These are phyloP conservation scores for Micronisus gabar DNA, from an alignment of 2,113 vertebrate species.

Conservation along the genomic window DNA sequence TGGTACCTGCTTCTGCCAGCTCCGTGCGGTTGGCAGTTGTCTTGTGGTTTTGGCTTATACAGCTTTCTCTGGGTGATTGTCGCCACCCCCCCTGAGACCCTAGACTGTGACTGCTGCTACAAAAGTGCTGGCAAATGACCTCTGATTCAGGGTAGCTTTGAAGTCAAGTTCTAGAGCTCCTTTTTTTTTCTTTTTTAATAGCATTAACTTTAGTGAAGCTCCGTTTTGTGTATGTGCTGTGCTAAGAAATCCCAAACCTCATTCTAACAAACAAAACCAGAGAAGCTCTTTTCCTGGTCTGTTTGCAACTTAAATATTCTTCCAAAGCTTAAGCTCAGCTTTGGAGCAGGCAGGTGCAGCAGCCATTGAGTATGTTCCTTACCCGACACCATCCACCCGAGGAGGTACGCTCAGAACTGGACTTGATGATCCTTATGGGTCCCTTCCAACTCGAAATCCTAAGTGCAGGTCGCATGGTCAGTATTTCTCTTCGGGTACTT, in stretches of 20 bases:
- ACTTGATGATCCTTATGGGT: not conserved
- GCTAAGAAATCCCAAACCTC: not conserved
- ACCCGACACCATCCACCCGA: fast-evolving
- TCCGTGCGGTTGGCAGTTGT: fast-evolving
- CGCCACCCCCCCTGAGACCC: not conserved
- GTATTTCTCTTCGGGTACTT: fast-evolving
- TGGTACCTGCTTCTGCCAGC: not conserved
- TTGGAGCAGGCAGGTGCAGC: not conserved
- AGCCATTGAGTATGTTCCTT: fast-evolving
- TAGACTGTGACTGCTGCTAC: not conserved
- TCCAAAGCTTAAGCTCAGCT: not conserved
- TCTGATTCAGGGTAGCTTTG: not conserved
- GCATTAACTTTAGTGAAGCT: not conserved
- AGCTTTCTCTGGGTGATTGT: not conserved
- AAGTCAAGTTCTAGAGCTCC: not conserved
- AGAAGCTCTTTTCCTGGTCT: not conserved
- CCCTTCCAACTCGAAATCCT: not conserved
- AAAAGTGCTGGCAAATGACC: not conserved
- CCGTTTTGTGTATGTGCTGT: not conserved
- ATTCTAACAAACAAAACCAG: not conserved
- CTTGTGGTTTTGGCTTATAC: not conserved
- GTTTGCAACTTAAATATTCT: not conserved
- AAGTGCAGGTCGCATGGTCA: too few species aligned
- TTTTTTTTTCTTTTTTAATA: not conserved
- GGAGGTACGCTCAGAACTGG: fast-evolving